Conservation (phyloP, 2,113 vertebrate genomes). For the Campylomormyrus tamandua region DNA sequence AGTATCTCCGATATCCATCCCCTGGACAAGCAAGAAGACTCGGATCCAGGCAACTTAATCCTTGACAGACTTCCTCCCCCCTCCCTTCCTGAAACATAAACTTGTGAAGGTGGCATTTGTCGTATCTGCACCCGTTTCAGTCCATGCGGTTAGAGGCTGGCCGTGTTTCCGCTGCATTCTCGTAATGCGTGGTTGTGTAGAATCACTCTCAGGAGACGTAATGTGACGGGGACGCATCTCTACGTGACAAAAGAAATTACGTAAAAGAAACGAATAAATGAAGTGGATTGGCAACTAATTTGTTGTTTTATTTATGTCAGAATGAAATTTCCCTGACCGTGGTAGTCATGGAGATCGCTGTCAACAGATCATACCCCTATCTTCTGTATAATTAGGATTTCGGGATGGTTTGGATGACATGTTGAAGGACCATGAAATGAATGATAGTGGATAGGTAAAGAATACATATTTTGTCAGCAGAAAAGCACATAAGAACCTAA, state of each 20-base stretch:
- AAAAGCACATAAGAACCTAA: not conserved
- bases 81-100: conserved; percentile 40
- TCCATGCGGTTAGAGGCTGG: not conserved
- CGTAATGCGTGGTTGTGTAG: not conserved
- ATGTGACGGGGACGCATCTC: not conserved
- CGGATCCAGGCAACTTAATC: conserved; percentile 42
- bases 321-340: not conserved
- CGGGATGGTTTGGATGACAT: not conserved
- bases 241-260: not conserved
- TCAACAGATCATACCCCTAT: not conserved
- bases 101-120: conserved; percentile 37
- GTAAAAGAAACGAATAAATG: not conserved
- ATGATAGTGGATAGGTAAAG: not conserved
- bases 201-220: not conserved
- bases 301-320: not conserved
- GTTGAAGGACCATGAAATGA: not conserved
- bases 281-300: not conserved
- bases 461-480: not conserved
- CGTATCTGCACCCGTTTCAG: not conserved
- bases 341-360: not conserved
- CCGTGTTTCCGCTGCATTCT: not conserved
- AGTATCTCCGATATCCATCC: conserved; percentile 26
- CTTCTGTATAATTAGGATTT: not conserved
- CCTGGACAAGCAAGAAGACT: conserved; percentile 24
- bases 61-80: conserved; percentile 38